Base-by-base conservation (phyloP, 2,113 vertebrate genomes). In the Pseudopodoces humilis region DNA sequence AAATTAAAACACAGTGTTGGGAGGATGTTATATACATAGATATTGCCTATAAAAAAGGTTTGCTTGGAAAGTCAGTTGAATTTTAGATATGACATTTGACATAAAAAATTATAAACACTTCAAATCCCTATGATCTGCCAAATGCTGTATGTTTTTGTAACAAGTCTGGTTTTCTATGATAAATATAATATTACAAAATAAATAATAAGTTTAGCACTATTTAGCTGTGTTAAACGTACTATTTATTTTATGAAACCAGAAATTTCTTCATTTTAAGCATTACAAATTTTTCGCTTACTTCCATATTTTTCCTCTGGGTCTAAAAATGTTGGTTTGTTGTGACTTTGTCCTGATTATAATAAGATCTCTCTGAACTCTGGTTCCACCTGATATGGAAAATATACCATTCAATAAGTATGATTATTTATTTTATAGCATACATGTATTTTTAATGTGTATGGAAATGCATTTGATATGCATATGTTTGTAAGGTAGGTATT, bases 11-110 rank as follows among this genome's bases (percentile, higher is more conserved):
- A 47, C 46, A 43, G 4, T 35, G 7, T 18, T 49, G 3, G 1
- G 2, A 58, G 16, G 2, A 13, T 3, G 4, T 33, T 27, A 24
- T 22, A n/a, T 28, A 28, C 1, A 2, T n/a, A 43, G 5, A 63
- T 58, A 60, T 5, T 88, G 15, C 6, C 17, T 81, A 35, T 68
- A 39, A 11, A 60, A 60, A 68, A 69, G 2, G 2, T 80, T 94
- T 68, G 2, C 8, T 80, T 65, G 14, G 21, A 91, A 62, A 79
- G 6, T 7, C 28, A 43, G 39, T 28, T n/a, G 33, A 11, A 79
- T 79, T 79, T 79, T 18, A 58, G 23, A 65, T 17, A 43, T 25
- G 17, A 5, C 2, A 21, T 88, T 68, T 44, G 35, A 55, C 49
- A 70, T 25, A 67, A 47, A 47, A 77, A 33, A 39, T 21, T 35